These are phyloP conservation scores for Phalloptychus januarius DNA, from an alignment of 2,797 vertebrate genomes.

Conservation along the genomic window DNA sequence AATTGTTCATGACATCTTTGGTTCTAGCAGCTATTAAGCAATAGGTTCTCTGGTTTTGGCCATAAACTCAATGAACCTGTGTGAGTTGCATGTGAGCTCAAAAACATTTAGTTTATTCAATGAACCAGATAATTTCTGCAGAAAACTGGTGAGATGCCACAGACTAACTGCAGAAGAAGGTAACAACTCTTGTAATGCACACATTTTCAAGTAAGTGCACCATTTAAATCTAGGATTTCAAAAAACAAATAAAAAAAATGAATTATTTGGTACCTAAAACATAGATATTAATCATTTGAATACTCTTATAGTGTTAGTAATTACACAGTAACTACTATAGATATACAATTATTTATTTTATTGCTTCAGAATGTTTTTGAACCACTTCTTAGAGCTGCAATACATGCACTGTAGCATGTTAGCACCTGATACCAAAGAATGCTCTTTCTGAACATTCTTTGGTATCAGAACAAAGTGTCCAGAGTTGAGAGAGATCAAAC, in stretches of 20 bases:
- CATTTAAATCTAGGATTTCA: background rate
- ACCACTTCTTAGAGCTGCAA: background rate
- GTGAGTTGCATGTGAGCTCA: background rate
- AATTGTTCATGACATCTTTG: background rate
- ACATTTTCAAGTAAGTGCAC: background rate
- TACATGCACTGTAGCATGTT: background rate
- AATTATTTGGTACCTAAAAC: background rate
- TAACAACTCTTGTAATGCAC: background rate
- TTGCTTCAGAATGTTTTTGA: background rate
- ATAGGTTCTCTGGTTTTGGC: background rate
- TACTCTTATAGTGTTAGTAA: background rate
- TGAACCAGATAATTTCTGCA: background rate
- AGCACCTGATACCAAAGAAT: too few relatives aligned
- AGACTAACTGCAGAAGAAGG: background rate
- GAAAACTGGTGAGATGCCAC: background rate
- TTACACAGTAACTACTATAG: background rate
- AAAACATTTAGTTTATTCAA: background rate
- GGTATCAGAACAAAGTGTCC: slow-evolving; percentile 6
- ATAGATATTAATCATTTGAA: background rate
- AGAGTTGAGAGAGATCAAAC: slow-evolving; percentile 5
- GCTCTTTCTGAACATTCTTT: background rate
- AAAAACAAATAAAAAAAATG: background rate
- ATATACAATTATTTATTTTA: background rate
- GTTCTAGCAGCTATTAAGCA: background rate
- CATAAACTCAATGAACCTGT: background rate